A percentile compares a stretch with the other conserved stretches of the same genome.
phyloP scores from a whole-genome alignment of 2,113 vertebrate species.

The Shinisaurus crocodilurus region DNA sequence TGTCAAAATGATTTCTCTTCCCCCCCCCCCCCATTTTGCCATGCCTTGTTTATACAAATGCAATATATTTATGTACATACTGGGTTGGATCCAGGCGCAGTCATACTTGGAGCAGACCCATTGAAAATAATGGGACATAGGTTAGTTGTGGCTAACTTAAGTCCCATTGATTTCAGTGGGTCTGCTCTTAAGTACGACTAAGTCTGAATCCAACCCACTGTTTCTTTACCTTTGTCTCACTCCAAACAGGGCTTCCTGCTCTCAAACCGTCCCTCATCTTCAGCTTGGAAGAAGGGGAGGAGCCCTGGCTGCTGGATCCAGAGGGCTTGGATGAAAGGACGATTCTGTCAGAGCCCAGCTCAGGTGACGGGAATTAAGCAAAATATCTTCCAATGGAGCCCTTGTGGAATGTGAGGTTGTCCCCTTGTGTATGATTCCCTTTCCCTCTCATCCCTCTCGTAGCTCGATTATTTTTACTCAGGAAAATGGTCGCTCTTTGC shows the following conservation, averaged over 20 bases:
- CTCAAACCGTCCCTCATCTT: background rate
- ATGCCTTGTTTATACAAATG: background rate
- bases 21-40: background rate
- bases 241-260: background rate
- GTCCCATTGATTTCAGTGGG: too few relatives aligned
- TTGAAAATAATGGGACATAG: too few relatives aligned
- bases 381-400: background rate
- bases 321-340: background rate
- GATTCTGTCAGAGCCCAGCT: background rate
- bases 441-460: too few relatives aligned
- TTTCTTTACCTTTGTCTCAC: background rate
- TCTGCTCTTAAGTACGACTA: too few relatives aligned
- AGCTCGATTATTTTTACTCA: too few relatives aligned
- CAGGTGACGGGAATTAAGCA: background rate
- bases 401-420: background rate
- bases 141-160: too few relatives aligned
- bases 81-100: background rate
- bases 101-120: too few relatives aligned
- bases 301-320: background rate
- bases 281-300: background rate
- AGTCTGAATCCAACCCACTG: background rate
- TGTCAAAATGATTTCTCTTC: too few relatives aligned
- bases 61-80: background rate
- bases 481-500: too few relatives aligned
- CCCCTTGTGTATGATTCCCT: too few relatives aligned